Base-by-base conservation (phyloP, 1,140 invertebrate genomes). In the Pogonomyrmex barbatus region DNA sequence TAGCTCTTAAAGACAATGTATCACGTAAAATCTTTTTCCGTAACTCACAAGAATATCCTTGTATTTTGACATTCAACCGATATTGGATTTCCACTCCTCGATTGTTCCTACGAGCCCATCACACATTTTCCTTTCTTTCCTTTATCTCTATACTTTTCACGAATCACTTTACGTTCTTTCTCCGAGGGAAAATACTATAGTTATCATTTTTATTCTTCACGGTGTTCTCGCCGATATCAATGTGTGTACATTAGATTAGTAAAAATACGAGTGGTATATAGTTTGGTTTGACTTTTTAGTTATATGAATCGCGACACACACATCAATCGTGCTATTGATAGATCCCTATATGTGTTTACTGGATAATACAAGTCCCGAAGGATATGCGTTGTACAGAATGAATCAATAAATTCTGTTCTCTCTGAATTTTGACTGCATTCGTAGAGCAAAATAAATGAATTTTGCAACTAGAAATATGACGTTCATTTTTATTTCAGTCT, bases 391-490 rank as follows among this genome's bases (percentile, higher is more conserved):
- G 88, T 90, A 90, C 88, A 88, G 73, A 87, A 86, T 39, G 54
- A 67, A 77, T 77, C 39, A 52, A 79, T 63, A 33, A 65, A 84
- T 86, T 90, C 54, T 88, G 67, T 84, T 90, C 78, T 68, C 67
- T 75, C 56, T 54, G 36, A 82, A 87, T 77, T 88, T 71, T 82
- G 45, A 81, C 56, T 86, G 75, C 89, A 84, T 86, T 86, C 63
- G 83, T 88, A 90, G 79, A 91, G 89, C 81, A 86, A 90, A 90
- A 90, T 91, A 91, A 91, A 91, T 50, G 56, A 84, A 84, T 91
- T 91, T 91, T 90, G 86, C 89, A 86, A 87, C n/a, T 91, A 90
- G 87, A 88, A 84, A 62, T 60, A 8, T 24, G 60, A 63, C n/a
- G 68, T 81, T 67, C 14, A 10, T n/a, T 62, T 82, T 90, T 56